Conservation (phyloP, 2,113 vertebrate genomes). For the Neomonachus schauinslandi region DNA sequence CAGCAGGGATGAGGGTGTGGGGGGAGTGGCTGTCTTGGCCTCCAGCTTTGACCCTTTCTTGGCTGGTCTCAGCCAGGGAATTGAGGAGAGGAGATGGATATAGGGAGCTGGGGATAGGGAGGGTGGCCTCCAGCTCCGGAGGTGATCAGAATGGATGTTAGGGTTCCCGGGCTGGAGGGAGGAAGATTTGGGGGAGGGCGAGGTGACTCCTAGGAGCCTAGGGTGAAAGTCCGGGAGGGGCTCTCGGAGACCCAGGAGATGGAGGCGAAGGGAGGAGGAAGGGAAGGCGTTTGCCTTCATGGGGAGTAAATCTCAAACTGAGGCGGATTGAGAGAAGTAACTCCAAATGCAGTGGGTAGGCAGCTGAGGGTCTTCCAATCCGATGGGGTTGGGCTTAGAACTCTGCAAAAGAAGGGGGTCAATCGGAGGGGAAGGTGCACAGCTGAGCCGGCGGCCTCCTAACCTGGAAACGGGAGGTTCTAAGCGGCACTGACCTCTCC, state of each 20-base stretch:
- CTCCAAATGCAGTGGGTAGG: neutral
- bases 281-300: neutral
- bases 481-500: neutral
- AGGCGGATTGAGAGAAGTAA: neutral
- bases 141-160: neutral
- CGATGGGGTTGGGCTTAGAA: neutral
- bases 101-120: neutral
- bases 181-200: neutral
- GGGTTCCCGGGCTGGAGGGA: neutral
- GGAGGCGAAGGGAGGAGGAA: neutral
- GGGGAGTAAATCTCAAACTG: neutral
- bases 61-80: neutral
- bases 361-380: neutral
- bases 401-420: neutral
- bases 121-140: neutral
- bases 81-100: neutral
- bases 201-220: neutral
- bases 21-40: neutral
- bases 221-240: neutral
- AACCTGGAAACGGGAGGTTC: neutral
- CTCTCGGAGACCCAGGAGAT: neutral
- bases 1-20: neutral
- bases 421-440: neutral
- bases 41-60: neutral
- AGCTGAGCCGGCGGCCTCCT: neutral